phyloP scores from a whole-genome alignment of 1,140 invertebrate species.

The Papilio polyxenes region DNA sequence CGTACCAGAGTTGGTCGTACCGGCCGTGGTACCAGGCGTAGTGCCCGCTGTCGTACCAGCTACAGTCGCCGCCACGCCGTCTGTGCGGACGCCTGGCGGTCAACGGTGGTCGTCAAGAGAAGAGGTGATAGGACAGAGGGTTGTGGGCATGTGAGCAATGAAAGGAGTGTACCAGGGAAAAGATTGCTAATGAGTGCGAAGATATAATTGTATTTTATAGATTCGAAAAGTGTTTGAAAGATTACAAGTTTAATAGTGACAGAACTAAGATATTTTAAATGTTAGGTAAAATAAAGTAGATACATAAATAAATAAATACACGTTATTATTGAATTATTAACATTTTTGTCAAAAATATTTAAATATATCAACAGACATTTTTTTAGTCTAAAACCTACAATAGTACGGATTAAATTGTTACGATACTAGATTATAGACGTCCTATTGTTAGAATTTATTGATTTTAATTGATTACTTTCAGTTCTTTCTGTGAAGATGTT shows the following conservation, averaged over 20 bases:
- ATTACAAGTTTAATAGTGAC: neutral
- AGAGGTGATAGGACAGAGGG: slow-evolving; percentile 73
- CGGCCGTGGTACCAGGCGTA: slow-evolving; percentile 50
- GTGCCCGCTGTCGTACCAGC: slow-evolving; percentile 47
- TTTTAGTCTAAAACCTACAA: too few relatives aligned
- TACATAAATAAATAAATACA: neutral
- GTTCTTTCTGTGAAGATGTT: too few relatives aligned
- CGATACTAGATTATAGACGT: too few relatives aligned
- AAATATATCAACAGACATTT: too few relatives aligned
- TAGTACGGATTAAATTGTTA: too few relatives aligned
- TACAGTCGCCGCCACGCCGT: slow-evolving; percentile 66
- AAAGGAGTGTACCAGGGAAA: slow-evolving; percentile 27
- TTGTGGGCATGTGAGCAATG: slow-evolving; percentile 48
- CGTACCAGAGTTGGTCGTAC: slow-evolving; percentile 50
- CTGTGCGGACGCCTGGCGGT: slow-evolving; percentile 79
- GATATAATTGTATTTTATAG: neutral
- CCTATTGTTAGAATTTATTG: too few relatives aligned
- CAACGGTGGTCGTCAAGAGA: slow-evolving; percentile 74
- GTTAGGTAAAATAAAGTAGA: neutral
- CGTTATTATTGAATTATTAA: too few relatives aligned
- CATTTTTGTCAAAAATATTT: too few relatives aligned
- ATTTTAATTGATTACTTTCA: too few relatives aligned
- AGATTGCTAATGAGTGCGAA: neutral
- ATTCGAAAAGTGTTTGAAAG: neutral
- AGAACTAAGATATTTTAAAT: neutral